A percentile compares a stretch with the other conserved stretches of the same genome.
Evolutionary conservation across 2,888 invertebrate genomes (phyloP).

Genomic region (Callosobruchus maculatus): DNA sequence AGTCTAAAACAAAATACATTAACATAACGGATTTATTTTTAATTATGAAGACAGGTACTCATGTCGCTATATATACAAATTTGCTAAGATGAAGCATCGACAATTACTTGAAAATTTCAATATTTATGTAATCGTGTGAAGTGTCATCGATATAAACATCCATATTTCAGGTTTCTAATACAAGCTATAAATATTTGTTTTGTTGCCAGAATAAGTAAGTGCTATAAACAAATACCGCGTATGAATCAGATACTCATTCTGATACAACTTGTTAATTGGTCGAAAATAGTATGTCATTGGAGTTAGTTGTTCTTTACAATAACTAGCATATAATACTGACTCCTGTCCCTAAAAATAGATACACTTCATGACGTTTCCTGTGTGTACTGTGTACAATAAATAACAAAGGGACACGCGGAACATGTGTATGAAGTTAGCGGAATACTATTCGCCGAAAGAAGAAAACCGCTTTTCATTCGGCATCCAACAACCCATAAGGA

Average conservation of each 20-base stretch:
- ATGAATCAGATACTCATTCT: background rate
- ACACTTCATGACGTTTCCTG: too few species aligned
- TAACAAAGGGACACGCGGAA: too few species aligned
- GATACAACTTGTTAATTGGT: background rate
- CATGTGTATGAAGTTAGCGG: too few species aligned
- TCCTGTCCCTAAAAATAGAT: too few species aligned
- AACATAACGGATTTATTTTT: too few species aligned
- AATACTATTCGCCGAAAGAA: too few species aligned
- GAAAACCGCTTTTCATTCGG: too few species aligned
- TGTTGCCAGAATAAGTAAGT: background rate
- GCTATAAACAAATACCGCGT: background rate
- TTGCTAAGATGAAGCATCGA: background rate
- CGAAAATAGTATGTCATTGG: background rate
- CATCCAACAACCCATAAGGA: too few species aligned
- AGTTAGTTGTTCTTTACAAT: background rate
- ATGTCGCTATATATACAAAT: too few species aligned
- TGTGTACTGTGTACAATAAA: too few species aligned
- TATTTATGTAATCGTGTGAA: background rate
- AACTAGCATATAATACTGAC: background rate
- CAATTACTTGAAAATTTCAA: background rate
- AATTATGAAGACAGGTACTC: too few species aligned
- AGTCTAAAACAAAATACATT: too few species aligned
- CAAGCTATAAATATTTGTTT: background rate
- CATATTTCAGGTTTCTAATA: background rate
- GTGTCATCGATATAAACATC: background rate